Evolutionary conservation across 2,888 invertebrate species (phyloP).

Genomic region (Fissipunctia ypsillon): DNA sequence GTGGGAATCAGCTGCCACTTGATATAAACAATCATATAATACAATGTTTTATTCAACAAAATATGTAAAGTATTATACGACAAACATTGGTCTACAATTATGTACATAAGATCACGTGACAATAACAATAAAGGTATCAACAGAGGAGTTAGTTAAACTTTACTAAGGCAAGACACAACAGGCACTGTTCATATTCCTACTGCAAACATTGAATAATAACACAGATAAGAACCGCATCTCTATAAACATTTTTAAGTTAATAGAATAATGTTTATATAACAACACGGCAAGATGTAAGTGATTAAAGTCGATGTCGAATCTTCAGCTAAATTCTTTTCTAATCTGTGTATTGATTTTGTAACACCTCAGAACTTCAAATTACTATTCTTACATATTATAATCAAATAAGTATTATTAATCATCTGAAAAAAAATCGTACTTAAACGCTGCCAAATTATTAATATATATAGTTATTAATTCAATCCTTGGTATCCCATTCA

Average conservation of each 20-base stretch:
- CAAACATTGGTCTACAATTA: slow-evolving; percentile 55
- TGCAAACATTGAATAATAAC: slow-evolving; percentile 51
- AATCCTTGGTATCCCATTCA: slow-evolving; percentile 48
- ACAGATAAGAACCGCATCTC: slow-evolving; percentile 28
- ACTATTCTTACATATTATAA: neutral
- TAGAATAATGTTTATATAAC: slow-evolving; percentile 11
- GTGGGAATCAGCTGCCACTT: slow-evolving; percentile 53
- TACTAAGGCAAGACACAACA: slow-evolving; percentile 81
- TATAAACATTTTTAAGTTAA: slow-evolving; percentile 14
- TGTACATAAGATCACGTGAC: slow-evolving; percentile 62
- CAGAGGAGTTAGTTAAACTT: slow-evolving; percentile 62
- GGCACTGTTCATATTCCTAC: slow-evolving; percentile 70
- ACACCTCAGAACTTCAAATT: neutral
- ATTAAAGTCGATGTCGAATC: slow-evolving; percentile 1
- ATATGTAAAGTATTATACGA: slow-evolving; percentile 48
- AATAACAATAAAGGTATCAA: slow-evolving; percentile 61
- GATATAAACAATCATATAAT: slow-evolving; percentile 56
- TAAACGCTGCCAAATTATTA: slow-evolving; percentile 25
- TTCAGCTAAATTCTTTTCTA: slow-evolving; percentile 1
- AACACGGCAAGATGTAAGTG: slow-evolving; percentile 37
- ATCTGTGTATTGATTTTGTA: slow-evolving; percentile 10
- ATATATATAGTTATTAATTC: slow-evolving; percentile 22
- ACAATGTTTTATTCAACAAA: slow-evolving; percentile 54
- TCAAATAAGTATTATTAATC: neutral
- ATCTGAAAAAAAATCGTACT: neutral